Percentiles rank a stretch among this genome's conserved stretches.
Evolutionary conservation across 1,140 invertebrate genomes (phyloP).

Genomic region (Ylistrum balloti): DNA sequence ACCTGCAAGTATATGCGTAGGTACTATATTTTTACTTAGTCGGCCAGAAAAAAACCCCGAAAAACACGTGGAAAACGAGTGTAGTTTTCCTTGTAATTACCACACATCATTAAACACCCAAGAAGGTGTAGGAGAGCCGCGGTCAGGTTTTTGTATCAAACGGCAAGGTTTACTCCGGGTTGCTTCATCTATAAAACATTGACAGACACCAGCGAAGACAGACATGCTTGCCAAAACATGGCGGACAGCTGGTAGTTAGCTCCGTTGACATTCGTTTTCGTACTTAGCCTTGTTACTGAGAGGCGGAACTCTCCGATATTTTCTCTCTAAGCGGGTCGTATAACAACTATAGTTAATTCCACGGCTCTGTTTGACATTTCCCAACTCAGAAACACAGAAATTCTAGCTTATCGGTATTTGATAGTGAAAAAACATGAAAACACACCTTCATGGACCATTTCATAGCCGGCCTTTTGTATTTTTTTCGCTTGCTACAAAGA

Average conservation of each 20-base stretch:
- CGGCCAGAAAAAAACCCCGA: not conserved
- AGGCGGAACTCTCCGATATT: not conserved
- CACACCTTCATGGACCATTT: not conserved
- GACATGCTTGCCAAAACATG: slow-evolving; percentile 32
- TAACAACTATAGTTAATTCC: not conserved
- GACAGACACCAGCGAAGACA: not conserved
- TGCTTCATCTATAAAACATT: not conserved
- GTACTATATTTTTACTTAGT: not conserved
- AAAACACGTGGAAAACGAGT: slow-evolving; percentile 9
- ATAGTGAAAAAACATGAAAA: not conserved
- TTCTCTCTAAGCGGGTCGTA: not conserved
- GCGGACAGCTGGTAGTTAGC: not conserved
- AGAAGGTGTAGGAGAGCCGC: not conserved
- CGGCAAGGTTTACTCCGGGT: not conserved
- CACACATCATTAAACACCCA: not conserved
- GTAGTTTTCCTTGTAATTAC: not conserved
- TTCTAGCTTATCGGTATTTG: not conserved
- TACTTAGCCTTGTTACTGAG: slow-evolving; percentile 4
- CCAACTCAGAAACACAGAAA: not conserved
- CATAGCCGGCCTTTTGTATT: not conserved
- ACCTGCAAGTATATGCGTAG: not conserved
- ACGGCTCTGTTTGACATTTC: not conserved
- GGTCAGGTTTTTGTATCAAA: slow-evolving; percentile 5
- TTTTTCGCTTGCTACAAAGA: slow-evolving; percentile 3
- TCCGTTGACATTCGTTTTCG: slow-evolving; percentile 23